Conservation (phyloP, 2,888 invertebrate species). For the Catocala sponsa region DNA sequence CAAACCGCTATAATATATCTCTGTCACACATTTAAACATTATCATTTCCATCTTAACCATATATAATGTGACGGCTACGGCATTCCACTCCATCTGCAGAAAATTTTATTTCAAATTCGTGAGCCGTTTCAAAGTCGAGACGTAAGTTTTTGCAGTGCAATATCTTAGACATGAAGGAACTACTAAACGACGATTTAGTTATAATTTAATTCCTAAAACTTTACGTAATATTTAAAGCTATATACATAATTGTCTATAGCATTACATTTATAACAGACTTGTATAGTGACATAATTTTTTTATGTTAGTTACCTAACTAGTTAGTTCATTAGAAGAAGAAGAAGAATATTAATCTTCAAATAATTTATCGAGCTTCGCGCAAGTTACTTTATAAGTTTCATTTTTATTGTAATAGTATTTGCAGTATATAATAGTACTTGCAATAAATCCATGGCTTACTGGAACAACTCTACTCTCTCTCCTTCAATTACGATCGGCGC, state of each 20-base stretch:
- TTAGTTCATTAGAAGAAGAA: no score
- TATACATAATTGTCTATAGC: not conserved
- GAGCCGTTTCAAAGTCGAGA: constrained; percentile 55
- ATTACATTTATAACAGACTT: not conserved
- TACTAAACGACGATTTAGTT: not conserved
- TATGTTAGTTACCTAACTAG: no score
- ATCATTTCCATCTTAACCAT: constrained; percentile 55
- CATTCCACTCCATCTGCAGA: constrained; percentile 60
- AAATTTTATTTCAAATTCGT: constrained; percentile 65
- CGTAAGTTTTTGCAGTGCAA: constrained; percentile 40
- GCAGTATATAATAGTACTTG: no score
- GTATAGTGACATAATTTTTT: not conserved
- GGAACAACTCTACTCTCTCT: no score
- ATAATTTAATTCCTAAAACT: not conserved
- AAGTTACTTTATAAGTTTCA: no score
- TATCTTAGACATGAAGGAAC: constrained; percentile 22
- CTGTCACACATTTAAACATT: constrained; percentile 45
- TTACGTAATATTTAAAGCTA: constrained; percentile 4
- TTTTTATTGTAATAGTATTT: no score
- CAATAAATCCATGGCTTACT: no score
- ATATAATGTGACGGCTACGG: constrained; percentile 43
- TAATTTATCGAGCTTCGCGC: no score
- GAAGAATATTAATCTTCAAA: not conserved
- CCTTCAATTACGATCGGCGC: no score
- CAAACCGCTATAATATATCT: constrained; percentile 41